phyloP scores from a whole-genome alignment of 2,888 invertebrate genomes.

The Nomada hirtipes region DNA sequence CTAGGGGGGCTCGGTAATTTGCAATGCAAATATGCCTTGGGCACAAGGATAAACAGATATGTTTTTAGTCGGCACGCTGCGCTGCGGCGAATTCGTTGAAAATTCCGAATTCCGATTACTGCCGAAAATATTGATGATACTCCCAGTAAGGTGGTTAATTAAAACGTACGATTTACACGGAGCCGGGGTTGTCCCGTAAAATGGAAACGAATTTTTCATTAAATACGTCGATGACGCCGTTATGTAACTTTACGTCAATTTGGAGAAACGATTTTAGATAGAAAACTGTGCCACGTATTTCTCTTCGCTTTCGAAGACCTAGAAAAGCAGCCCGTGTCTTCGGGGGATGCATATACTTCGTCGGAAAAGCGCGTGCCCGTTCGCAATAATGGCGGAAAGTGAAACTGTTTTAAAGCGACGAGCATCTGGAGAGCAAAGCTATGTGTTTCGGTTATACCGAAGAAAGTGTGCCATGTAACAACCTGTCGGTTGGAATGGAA shows the following conservation, averaged over 20 bases:
- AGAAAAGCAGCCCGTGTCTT: not conserved
- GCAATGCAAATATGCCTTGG: slow-evolving; percentile 23
- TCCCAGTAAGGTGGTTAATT: not conserved
- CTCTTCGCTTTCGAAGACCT: slow-evolving; percentile 14
- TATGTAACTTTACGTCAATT: not conserved
- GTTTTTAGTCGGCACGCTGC: not conserved
- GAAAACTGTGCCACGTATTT: not conserved
- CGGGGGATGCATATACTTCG: not conserved
- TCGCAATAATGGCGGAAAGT: slow-evolving; percentile 61
- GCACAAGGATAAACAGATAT: not conserved
- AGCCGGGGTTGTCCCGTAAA: too few species aligned
- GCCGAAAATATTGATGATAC: not conserved
- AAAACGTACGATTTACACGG: not conserved
- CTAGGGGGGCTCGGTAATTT: slow-evolving; percentile 19
- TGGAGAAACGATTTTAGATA: not conserved
- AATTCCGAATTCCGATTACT: not conserved
- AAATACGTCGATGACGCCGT: too few species aligned
- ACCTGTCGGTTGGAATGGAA: slow-evolving; percentile 58
- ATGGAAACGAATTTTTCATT: too few species aligned
- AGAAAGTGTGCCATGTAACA: slow-evolving; percentile 63
- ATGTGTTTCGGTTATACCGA: slow-evolving; percentile 53
- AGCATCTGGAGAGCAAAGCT: slow-evolving; percentile 8
- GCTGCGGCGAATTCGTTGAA: not conserved
- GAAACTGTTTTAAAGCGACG: slow-evolving; percentile 52
- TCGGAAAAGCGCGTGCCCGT: slow-evolving; percentile 12